Base-by-base conservation (phyloP, 2,113 vertebrate genomes). In the Ciconia boyciana region DNA sequence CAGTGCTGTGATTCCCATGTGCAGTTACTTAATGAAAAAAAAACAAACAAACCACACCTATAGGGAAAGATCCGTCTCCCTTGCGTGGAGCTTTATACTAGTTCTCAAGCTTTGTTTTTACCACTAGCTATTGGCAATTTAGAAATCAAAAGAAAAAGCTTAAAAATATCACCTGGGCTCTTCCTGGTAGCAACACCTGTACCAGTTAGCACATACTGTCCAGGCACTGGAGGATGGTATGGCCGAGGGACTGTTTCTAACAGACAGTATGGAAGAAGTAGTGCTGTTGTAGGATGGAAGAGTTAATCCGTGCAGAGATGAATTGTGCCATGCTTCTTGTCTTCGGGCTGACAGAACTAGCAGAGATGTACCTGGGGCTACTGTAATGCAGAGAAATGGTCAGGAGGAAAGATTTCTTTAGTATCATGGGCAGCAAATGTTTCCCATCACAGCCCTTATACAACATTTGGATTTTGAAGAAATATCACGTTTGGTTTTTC, bases 201-300 rank as follows among this genome's bases (percentile, higher is more conserved):
- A 49, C 12, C 14, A 25, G 11, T 28, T 51, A 83, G 32, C 39
- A 64, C 6, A 4, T 11, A 18, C 12, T 55, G 16, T 43, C 52
- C 41, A 58, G 41, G 34, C 36, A 21, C 60, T 79, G 83, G 28
- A 54, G 55, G 14, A 8, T 69, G 31, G 10, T 81, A 22, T 57
- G 64, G 34, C 46, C 29, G 46, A 58, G 15, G 28, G 28, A 43
- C 10, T 49, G 3, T 25, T 87, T 22, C 64, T 41, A 74, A 61
- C 7, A 52, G 52, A 32, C 5, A 10, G 3, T 5, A 41, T 2
- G 13, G 46, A 83, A 57, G 46, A 57, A 41, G 24, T 0, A 0
- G 5, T 39, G 32, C 22, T 8, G 14, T 10, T 68, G 48, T 58
- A 43, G 34, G 55, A 46, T 55, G 32, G 69, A 78, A 87, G 34